These are phyloP conservation scores for Ormyrus thymus DNA, from an alignment of 2,888 invertebrate genomes.

Conservation along the genomic window DNA sequence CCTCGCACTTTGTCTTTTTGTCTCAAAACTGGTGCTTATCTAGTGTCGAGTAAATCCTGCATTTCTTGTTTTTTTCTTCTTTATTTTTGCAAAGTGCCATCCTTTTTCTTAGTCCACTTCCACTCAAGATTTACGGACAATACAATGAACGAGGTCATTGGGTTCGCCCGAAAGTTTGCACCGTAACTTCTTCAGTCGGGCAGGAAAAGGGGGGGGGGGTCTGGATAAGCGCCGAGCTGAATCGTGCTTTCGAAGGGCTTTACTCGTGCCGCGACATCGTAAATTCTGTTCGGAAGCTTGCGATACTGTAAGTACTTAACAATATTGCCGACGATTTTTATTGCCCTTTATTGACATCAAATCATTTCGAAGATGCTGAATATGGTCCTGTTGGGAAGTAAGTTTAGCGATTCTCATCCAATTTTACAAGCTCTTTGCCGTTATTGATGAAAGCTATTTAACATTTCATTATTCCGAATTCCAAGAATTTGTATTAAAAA, in stretches of 20 bases:
- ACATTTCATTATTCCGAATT: too few relatives aligned
- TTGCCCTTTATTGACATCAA: constrained; percentile 52
- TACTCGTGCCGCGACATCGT: constrained; percentile 34
- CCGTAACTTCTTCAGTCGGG: constrained; percentile 26
- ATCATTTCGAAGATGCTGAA: constrained; percentile 46
- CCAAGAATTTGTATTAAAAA: too few relatives aligned
- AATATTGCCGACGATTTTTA: constrained; percentile 38
- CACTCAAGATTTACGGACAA: constrained; percentile 48
- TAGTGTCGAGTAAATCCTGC: constrained; percentile 18
- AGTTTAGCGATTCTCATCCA: background rate
- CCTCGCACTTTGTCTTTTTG: background rate
- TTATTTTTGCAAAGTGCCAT: background rate
- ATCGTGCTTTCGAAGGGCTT: constrained; percentile 15
- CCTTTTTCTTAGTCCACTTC: constrained; percentile 36
- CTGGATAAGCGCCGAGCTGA: constrained; percentile 41
- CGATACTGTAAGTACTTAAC: background rate
- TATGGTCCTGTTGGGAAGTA: constrained; percentile 11
- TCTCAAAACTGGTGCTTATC: constrained; percentile 47
- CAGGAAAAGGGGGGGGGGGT: background rate
- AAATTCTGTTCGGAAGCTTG: constrained; percentile 35
- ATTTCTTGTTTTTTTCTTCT: constrained; percentile 22
- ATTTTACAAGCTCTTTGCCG: too few relatives aligned
- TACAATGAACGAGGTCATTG: constrained; percentile 55
- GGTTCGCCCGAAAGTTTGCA: constrained; percentile 46
- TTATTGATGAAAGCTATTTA: constrained; percentile 13